These are phyloP conservation scores for Ormia ochracea DNA, from an alignment of 2,888 invertebrate genomes.

Conservation along the genomic window DNA sequence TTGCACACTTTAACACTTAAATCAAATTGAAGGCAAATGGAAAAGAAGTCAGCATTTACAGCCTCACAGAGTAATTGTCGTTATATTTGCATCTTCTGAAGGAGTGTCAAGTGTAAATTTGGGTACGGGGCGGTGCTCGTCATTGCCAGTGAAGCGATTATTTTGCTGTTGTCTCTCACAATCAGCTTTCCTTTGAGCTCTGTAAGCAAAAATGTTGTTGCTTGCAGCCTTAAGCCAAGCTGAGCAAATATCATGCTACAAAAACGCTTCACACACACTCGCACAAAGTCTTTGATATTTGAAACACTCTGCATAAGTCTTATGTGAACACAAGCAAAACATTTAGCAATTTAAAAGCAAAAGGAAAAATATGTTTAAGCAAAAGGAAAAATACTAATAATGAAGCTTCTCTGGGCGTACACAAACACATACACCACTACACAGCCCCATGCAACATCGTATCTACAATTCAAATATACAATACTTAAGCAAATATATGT, in stretches of 20 bases:
- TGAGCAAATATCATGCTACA: neutral
- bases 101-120: neutral
- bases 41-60: constrained; percentile 16
- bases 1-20: constrained; percentile 41
- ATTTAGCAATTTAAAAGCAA: constrained; percentile 1
- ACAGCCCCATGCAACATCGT: too few relatives aligned
- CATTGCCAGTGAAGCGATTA: neutral
- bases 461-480: neutral
- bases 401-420: neutral
- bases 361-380: constrained; percentile 12
- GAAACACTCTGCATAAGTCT: neutral
- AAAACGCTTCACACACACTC: neutral
- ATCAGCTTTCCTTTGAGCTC: constrained; percentile 9
- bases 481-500: neutral
- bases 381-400: neutral
- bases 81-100: neutral
- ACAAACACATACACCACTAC: too few relatives aligned
- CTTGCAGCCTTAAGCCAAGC: constrained; percentile 30
- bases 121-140: neutral
- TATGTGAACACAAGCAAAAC: neutral
- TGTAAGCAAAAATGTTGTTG: constrained; percentile 8
- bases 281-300: constrained; percentile 9
- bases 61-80: constrained; percentile 1
- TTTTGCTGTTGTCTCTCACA: neutral
- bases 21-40: constrained; percentile 19